A percentile compares a stretch with the other conserved stretches of the same genome.
These are phyloP conservation scores for Andrena praecox DNA, from an alignment of 2,888 invertebrate genomes.

Conservation along the genomic window DNA sequence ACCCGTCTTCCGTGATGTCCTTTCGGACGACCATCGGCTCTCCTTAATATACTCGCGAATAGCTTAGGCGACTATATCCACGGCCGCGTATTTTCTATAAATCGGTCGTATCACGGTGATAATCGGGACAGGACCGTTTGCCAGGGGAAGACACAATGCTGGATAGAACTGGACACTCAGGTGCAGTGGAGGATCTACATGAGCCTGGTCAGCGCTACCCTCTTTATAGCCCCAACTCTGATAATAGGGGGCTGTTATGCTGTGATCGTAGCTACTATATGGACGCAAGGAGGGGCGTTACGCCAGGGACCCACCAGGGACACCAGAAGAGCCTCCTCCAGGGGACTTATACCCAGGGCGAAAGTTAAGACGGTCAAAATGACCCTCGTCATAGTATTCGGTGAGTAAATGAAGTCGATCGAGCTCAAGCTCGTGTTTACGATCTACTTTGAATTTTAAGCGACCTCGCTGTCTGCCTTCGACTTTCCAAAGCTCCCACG, in stretches of 20 bases:
- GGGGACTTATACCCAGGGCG: constrained; percentile 97
- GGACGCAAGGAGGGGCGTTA: constrained; percentile 87
- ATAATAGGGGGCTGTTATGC: constrained; percentile 96
- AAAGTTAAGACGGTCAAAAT: constrained; percentile 99
- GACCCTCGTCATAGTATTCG: constrained; percentile 98
- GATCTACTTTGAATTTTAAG: constrained; percentile 2
- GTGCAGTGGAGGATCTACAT: constrained; percentile 95
- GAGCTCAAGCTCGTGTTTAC: neutral
- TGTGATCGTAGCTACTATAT: constrained; percentile 96
- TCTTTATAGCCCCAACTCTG: constrained; percentile 94
- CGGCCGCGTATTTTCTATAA: constrained; percentile 11
- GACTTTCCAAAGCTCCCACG: neutral
- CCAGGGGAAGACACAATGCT: constrained; percentile 89
- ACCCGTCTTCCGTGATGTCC: neutral
- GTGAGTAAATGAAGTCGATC: constrained; percentile 86
- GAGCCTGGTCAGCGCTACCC: constrained; percentile 91
- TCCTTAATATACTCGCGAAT: neutral
- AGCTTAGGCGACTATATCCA: neutral
- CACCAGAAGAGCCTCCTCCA: constrained; percentile 93
- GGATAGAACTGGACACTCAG: constrained; percentile 93
- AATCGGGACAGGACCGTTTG: constrained; percentile 51
- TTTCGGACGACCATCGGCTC: neutral
- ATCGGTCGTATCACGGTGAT: constrained; percentile 33
- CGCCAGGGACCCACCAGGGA: constrained; percentile 85
- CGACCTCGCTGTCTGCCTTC: neutral